Conservation (phyloP, 2,113 vertebrate genomes). For the Sylvietta virens region DNA sequence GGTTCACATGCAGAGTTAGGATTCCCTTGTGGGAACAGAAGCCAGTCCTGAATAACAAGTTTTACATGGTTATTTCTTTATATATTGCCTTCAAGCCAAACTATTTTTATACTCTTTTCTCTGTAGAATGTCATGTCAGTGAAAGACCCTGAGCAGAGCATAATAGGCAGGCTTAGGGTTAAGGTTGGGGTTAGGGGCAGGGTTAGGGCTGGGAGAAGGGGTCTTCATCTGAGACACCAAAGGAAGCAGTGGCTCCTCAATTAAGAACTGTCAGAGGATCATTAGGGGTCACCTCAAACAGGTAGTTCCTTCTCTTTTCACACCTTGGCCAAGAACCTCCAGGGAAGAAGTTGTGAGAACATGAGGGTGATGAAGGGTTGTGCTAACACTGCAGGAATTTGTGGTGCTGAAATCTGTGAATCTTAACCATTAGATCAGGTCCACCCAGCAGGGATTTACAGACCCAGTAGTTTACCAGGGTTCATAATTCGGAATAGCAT, state of each 20-base stretch:
- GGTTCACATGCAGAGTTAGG: not conserved
- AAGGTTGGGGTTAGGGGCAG: not conserved
- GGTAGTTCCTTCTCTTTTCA: not conserved
- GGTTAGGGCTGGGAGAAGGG: not conserved
- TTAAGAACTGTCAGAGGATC: not conserved
- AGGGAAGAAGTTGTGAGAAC: accelerated
- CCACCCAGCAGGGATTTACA: not conserved
- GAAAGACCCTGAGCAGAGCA: not conserved
- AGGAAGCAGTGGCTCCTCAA: not conserved
- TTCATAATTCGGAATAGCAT: not conserved
- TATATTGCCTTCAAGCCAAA: not conserved
- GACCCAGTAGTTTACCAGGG: not conserved
- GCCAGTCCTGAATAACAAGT: not conserved
- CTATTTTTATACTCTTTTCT: not conserved
- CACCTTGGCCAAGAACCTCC: not conserved
- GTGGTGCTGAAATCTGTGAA: not conserved
- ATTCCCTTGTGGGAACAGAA: not conserved
- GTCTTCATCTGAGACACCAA: not conserved
- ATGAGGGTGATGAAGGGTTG: not conserved
- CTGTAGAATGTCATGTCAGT: not conserved
- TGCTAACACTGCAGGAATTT: too few relatives aligned
- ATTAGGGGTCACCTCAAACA: not conserved
- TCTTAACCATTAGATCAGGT: accelerated
- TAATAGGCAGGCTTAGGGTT: not conserved
- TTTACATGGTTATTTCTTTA: not conserved